Evolutionary conservation across 2,888 invertebrate genomes (phyloP), one percentile per base, ranked within the genome.

Genomic region (Sphaeridia pumilis): DNA sequence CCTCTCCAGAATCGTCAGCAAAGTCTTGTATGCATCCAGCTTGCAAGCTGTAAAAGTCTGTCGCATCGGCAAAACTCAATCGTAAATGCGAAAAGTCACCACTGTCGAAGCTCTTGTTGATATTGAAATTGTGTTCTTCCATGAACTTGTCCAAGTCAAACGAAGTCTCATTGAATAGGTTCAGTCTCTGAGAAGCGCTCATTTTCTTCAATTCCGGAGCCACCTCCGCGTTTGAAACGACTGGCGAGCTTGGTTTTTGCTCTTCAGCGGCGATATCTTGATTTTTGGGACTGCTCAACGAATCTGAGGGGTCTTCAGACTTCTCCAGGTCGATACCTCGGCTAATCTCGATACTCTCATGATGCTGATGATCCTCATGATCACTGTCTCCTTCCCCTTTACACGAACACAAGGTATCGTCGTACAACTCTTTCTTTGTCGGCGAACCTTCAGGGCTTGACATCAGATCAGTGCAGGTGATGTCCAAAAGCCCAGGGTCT

Each of bases 401-500:
- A 17, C 48, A 48, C 25, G 48, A 48, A 34, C 48, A 48, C 2
- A 24, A 24, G 3, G 48, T 21, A n/a, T 25, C 7, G 26, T 48
- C 38, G 26, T 48, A 38, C 4, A 5, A n/a, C n/a, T 25, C 34
- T 21, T 47, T 34, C 24, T 24, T 47, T n/a, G n/a, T n/a, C 4
- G 47, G 35, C 4, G 47, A 35, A 35, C 20, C 34, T 12, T 45
- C 38, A 12, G 51, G 46, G 28, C 46, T 46, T 1, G 46, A 41
- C 2, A 52, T 20, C 14, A 52, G 41, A 21, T 38, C 52, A 4
- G 52, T 38, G 25, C 52, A 52, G 12, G 46, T 52, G 10, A 52
- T 28, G 21, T 52, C 52, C 7, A 52, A n/a, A 3, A 52, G 26
- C 3, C 52, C 52, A 4, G 45, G 5, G 35, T 38, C 52, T 1